Evolutionary conservation across 2,888 invertebrate species (phyloP).

Genomic region (Drosophila nr. fundita): DNA sequence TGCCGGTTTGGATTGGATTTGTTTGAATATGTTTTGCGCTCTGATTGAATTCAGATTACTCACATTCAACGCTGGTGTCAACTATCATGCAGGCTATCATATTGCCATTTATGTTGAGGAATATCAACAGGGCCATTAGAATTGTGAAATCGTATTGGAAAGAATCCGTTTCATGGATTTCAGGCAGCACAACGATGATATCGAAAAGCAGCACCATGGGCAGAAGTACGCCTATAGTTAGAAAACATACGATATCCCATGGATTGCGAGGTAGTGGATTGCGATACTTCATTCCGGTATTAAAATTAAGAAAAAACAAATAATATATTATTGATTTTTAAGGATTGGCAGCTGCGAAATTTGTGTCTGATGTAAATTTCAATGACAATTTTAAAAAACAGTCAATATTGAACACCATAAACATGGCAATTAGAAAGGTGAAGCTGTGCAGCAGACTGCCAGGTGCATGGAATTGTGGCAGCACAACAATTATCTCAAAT

Average conservation of each 20-base stretch:
- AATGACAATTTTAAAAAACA: not conserved
- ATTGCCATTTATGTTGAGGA: slow-evolving; percentile 92
- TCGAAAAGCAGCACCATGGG: slow-evolving; percentile 81
- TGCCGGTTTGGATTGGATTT: not conserved
- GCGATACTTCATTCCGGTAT: slow-evolving; percentile 41
- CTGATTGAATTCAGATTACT: slow-evolving; percentile 53
- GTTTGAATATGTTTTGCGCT: not conserved
- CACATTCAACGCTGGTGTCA: slow-evolving; percentile 90
- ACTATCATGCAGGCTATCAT: slow-evolving; percentile 90
- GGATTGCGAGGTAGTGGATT: slow-evolving; percentile 19
- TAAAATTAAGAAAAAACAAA: not conserved
- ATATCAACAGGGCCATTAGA: slow-evolving; percentile 88
- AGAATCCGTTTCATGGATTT: slow-evolving; percentile 87
- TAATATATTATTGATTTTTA: not conserved
- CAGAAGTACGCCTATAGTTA: slow-evolving; percentile 66
- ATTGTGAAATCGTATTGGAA: slow-evolving; percentile 87
- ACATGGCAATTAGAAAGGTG: slow-evolving; percentile 88
- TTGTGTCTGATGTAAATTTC: not conserved
- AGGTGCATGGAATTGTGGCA: slow-evolving; percentile 88
- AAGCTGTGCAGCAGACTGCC: slow-evolving; percentile 86
- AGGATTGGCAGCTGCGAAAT: not conserved
- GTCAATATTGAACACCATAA: slow-evolving; percentile 86
- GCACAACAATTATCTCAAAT: slow-evolving; percentile 88
- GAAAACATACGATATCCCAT: slow-evolving; percentile 53
- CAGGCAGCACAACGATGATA: slow-evolving; percentile 90